Evolutionary conservation across 2,888 invertebrate species (phyloP), one percentile per base, ranked within the genome.

Genomic region (Leistus spinibarbis): DNA sequence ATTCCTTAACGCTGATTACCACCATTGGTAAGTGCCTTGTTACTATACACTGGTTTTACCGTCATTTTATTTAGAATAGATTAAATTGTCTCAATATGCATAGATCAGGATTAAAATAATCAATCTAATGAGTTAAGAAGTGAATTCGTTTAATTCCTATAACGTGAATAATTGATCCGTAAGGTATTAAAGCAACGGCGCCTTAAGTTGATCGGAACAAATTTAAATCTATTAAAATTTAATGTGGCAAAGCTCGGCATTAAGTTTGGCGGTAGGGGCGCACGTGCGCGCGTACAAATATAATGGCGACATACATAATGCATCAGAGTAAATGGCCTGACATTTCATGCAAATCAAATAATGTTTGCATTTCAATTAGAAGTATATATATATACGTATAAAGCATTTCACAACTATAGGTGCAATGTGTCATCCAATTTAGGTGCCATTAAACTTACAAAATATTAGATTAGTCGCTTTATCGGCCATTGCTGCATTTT

Each of bases 1-100:
- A 97, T 85, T 96, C 96, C 23, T 88, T 97, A 80, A 97, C 97
- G 17, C 91, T 98, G 79, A 97, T 97, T 83, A 97, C 97, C 7
- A 97, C 97, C 54, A 97, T 97, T 81, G 97, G 97, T 97, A 86
- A 91, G 92, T 87, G 76, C 56, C 5, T 60, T 60, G 63, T 65
- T 27, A 23, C 54, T 4, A 64, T n/a, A n/a, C n/a, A n/a, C n/a
- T n/a, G n/a, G n/a, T n/a, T n/a, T n/a, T n/a, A n/a, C n/a, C n/a
- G n/a, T n/a, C n/a, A n/a, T n/a, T n/a, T n/a, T n/a, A n/a, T n/a
- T n/a, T n/a, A n/a, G n/a, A n/a, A n/a, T n/a, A n/a, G n/a, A n/a
- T n/a, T n/a, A n/a, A n/a, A n/a, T n/a, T n/a, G n/a, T n/a, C n/a
- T n/a, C n/a, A n/a, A n/a, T n/a, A n/a, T n/a, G n/a, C n/a, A n/a